phyloP scores from a whole-genome alignment of 2,113 vertebrate species.

The Myotis yumanensis region DNA sequence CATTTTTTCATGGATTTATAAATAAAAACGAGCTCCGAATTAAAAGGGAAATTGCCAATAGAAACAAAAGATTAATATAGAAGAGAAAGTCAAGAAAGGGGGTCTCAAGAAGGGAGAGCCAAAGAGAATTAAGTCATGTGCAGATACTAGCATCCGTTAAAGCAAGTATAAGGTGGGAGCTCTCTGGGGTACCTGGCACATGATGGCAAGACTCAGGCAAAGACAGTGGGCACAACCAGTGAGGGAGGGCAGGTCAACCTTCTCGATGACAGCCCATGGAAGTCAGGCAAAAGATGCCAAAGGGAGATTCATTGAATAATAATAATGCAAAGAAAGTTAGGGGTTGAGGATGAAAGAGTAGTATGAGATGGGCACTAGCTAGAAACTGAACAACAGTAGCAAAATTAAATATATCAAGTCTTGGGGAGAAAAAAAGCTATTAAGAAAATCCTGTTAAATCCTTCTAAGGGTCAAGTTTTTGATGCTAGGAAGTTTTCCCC shows the following conservation, averaged over 20 bases:
- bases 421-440: fast-evolving
- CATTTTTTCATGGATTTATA: not conserved
- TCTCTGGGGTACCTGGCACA: not conserved
- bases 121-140: fast-evolving
- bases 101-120: not conserved
- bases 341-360: not conserved
- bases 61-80: not conserved
- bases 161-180: fast-evolving
- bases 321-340: not conserved
- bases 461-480: not conserved
- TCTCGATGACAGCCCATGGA: fast-evolving
- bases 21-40: not conserved
- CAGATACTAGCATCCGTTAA: not conserved
- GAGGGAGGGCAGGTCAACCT: not conserved
- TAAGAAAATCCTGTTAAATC: not conserved
- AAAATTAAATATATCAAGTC: not conserved
- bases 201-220: too few relatives aligned
- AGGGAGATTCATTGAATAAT: too few relatives aligned
- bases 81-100: not conserved
- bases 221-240: fast-evolving
- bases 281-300: fast-evolving
- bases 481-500: not conserved
- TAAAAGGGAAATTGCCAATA: not conserved
- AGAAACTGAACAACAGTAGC: not conserved
- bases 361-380: not conserved